Percentiles rank a stretch among this genome's conserved stretches.
Evolutionary conservation across 2,888 invertebrate genomes (phyloP).

Genomic region (Papilio demoleus): DNA sequence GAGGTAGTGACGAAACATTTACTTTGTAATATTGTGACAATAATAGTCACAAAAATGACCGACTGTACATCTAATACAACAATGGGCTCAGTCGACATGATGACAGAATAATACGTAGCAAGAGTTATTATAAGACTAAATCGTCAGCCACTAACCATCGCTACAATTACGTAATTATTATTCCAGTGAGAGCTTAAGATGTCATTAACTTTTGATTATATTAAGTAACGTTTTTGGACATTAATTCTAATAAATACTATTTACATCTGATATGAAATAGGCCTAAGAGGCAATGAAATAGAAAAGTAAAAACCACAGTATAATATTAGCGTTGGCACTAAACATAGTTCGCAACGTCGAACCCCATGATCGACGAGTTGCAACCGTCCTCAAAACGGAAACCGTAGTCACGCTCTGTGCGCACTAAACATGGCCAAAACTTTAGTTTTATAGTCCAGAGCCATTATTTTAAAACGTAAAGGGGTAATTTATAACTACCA

Average conservation of each 20-base stretch:
- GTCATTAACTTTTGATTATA: background rate
- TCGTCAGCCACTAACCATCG: background rate
- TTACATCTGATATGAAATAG: background rate
- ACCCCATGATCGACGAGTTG: constrained; percentile 73
- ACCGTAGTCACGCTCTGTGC: constrained; percentile 70
- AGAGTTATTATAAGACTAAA: background rate
- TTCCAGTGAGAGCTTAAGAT: background rate
- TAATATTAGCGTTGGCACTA: constrained; percentile 44
- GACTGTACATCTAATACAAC: background rate
- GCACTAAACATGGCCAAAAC: constrained; percentile 59
- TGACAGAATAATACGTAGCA: background rate
- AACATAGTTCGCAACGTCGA: constrained; percentile 62
- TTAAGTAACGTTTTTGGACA: background rate
- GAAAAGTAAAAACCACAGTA: background rate
- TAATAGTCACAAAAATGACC: background rate
- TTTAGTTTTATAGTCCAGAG: constrained; percentile 1
- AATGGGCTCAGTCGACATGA: constrained; percentile 12
- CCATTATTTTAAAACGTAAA: constrained; percentile 15
- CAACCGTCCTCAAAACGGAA: constrained; percentile 77
- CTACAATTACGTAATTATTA: constrained; percentile 17
- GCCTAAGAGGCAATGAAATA: background rate
- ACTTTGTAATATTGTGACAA: background rate
- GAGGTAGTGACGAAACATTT: background rate
- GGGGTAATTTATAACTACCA: constrained; percentile 4
- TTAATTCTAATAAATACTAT: background rate